These are phyloP conservation scores for Mamestra configurata DNA, from an alignment of 1,140 invertebrate genomes.

Conservation along the genomic window DNA sequence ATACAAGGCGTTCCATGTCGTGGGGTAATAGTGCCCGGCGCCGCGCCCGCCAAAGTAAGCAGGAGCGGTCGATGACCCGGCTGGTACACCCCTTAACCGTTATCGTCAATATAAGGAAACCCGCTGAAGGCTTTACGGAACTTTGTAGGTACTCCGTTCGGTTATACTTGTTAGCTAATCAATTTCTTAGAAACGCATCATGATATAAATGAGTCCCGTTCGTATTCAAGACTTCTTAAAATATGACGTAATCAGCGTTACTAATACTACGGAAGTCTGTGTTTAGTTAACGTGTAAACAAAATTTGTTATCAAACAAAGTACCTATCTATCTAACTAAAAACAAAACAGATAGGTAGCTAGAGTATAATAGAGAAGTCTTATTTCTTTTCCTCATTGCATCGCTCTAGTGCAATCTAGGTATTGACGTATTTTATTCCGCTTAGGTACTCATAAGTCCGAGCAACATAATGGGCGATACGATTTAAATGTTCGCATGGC, in stretches of 20 bases:
- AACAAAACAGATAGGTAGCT: too few species aligned
- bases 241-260: background rate
- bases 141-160: constrained; percentile 58
- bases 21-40: constrained; percentile 50
- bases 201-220: background rate
- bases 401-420: background rate
- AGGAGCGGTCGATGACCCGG: constrained; percentile 75
- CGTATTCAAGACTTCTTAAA: background rate
- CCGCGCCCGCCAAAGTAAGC: constrained; percentile 64
- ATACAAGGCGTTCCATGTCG: constrained; percentile 30
- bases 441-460: background rate
- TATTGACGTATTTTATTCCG: constrained; percentile 27
- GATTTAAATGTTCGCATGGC: constrained; percentile 58
- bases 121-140: constrained; percentile 65
- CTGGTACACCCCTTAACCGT: constrained; percentile 76
- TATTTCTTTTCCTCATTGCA: background rate
- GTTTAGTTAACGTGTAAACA: background rate
- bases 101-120: constrained; percentile 82
- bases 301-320: background rate
- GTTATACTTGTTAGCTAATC: constrained; percentile 54
- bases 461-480: constrained; percentile 12
- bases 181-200: constrained; percentile 16
- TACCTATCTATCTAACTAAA: too few species aligned
- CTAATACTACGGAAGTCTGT: constrained; percentile 4
- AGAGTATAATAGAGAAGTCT: background rate